Conservation (phyloP, 2,113 vertebrate genomes). For the Benthochromis sp. region DNA sequence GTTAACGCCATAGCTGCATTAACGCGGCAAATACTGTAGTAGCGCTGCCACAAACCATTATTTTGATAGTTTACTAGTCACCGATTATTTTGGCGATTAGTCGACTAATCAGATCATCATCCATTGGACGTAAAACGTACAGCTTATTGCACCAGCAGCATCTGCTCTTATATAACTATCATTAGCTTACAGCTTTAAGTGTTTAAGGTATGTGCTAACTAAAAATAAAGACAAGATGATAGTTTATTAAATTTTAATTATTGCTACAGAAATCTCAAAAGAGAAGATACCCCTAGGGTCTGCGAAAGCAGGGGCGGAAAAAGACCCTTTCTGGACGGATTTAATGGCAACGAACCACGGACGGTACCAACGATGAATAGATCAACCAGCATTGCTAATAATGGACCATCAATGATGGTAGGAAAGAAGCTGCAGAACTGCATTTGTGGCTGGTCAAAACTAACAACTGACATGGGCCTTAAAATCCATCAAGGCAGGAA, state of each 20-base stretch:
- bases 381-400: background rate
- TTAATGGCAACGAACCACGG: background rate
- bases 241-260: too few species aligned
- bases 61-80: background rate
- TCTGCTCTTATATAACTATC: too few species aligned
- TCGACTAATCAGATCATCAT: too few species aligned
- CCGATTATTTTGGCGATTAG: too few species aligned
- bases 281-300: too few species aligned
- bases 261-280: too few species aligned
- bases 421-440: background rate
- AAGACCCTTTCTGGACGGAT: background rate
- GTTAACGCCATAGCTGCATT: background rate
- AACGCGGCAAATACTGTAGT: background rate
- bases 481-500: too few species aligned
- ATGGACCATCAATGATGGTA: background rate
- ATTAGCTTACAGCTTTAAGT: too few species aligned
- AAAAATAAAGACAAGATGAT: too few species aligned
- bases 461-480: background rate
- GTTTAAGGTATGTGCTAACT: too few species aligned
- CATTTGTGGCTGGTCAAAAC: background rate
- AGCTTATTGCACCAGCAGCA: too few species aligned
- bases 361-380: background rate
- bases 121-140: too few species aligned
- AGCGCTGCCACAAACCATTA: background rate
- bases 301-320: background rate